Evolutionary conservation across 2,113 vertebrate genomes (phyloP).

Genomic region (Procapra przewalskii): DNA sequence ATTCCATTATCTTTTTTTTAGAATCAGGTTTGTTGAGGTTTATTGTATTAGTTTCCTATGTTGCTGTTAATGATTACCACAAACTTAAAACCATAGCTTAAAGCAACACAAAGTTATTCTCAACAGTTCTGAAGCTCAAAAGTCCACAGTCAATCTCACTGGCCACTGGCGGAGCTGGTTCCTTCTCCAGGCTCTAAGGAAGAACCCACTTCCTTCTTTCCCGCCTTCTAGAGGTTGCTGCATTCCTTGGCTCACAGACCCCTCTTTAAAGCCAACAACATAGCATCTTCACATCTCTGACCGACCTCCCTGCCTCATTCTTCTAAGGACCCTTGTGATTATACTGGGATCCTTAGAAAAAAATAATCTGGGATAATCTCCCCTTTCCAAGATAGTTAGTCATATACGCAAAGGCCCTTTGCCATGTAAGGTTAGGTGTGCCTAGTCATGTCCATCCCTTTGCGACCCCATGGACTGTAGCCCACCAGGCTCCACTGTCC

Average conservation of each 20-base stretch:
- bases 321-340: neutral
- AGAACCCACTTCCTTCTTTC: neutral
- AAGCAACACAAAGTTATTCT: neutral
- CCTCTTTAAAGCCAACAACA: neutral
- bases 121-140: neutral
- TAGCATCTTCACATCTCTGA: neutral
- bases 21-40: neutral
- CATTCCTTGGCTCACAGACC: neutral
- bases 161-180: neutral
- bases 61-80: neutral
- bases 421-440: neutral
- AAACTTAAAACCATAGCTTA: neutral
- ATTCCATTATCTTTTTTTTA: neutral
- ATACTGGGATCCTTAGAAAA: neutral
- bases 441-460: neutral
- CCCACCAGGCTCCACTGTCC: neutral
- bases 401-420: neutral
- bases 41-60: neutral
- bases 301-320: neutral
- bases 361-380: neutral
- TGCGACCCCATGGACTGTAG: neutral
- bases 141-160: neutral
- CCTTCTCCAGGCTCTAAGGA: neutral
- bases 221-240: neutral
- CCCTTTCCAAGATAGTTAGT: neutral